A percentile compares a stretch with the other conserved stretches of the same genome.
Evolutionary conservation across 2,888 invertebrate genomes (phyloP).

Genomic region (Neocrepidodera transversa): DNA sequence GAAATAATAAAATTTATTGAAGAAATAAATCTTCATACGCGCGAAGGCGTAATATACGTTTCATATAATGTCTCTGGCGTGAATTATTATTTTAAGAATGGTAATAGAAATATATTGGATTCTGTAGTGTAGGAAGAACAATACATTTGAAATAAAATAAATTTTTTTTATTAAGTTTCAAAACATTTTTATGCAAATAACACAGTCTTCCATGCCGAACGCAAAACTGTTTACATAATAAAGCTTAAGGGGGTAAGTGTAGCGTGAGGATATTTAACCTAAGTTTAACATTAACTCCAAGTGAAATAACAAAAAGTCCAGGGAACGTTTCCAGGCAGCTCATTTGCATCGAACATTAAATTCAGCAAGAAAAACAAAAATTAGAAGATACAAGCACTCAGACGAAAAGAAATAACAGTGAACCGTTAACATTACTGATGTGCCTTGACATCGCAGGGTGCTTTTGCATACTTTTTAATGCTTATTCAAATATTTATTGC

Average conservation of each 20-base stretch:
- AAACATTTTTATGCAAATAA: too few relatives aligned
- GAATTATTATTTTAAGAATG: conserved; percentile 29
- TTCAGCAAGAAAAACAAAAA: conserved; percentile 40
- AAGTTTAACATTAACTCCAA: conserved; percentile 2
- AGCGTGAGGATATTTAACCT: conserved; percentile 10
- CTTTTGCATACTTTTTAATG: conserved; percentile 45
- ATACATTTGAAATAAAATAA: too few relatives aligned
- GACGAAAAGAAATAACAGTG: conserved; percentile 38
- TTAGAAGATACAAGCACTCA: conserved; percentile 35
- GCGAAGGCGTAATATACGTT: conserved; percentile 31
- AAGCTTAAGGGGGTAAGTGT: conserved; percentile 26
- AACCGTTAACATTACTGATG: conserved; percentile 36
- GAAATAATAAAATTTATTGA: conserved; percentile 33
- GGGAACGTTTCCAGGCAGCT: background rate
- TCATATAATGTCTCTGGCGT: conserved; percentile 24
- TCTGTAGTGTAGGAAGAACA: conserved; percentile 21
- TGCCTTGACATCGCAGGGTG: conserved; percentile 40
- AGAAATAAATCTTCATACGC: conserved; percentile 25
- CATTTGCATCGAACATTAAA: conserved; percentile 36
- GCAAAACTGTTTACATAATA: background rate
- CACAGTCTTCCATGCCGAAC: too few relatives aligned
- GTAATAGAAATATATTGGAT: conserved; percentile 26
- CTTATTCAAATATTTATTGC: conserved; percentile 41
- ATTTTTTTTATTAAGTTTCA: too few relatives aligned
- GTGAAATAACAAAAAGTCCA: conserved; percentile 2